A percentile compares a stretch with the other conserved stretches of the same genome.
Evolutionary conservation across 1,140 invertebrate species (phyloP).

Genomic region (Eubasilissa regina): DNA sequence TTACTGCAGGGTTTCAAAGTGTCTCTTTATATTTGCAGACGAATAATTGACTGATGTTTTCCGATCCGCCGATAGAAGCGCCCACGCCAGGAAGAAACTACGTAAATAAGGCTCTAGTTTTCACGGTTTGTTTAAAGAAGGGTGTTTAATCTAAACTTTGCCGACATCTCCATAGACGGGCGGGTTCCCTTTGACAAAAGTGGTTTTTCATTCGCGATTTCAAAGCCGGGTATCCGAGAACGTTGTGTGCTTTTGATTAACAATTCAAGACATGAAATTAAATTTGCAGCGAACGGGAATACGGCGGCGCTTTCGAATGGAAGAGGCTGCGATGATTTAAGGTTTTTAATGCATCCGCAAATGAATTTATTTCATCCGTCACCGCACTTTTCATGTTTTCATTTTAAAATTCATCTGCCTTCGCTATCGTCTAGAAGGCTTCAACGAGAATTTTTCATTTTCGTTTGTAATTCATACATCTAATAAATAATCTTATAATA

Average conservation of each 20-base stretch:
- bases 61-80: not conserved
- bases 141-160: conserved; percentile 13
- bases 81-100: not conserved
- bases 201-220: too few relatives aligned
- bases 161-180: not conserved
- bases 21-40: too few relatives aligned
- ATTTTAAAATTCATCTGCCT: too few relatives aligned
- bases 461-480: too few relatives aligned
- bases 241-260: conserved; percentile 9
- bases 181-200: not conserved
- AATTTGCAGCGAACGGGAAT: conserved; percentile 1
- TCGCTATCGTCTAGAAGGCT: too few relatives aligned
- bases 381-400: not conserved
- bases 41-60: not conserved
- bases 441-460: too few relatives aligned
- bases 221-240: conserved; percentile 2
- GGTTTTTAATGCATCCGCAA: conserved; percentile 16
- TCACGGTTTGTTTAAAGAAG: not conserved
- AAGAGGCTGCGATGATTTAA: conserved; percentile 10
- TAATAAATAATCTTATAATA: too few relatives aligned
- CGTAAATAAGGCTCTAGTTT: not conserved
- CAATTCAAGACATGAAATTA: conserved; percentile 11
- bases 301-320: not conserved
- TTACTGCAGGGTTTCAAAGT: not conserved
- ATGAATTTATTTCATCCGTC: not conserved